Evolutionary conservation across 2,113 vertebrate genomes (phyloP), one percentile per base, ranked within the genome.

Genomic region (Ornithorhynchus anatinus): DNA sequence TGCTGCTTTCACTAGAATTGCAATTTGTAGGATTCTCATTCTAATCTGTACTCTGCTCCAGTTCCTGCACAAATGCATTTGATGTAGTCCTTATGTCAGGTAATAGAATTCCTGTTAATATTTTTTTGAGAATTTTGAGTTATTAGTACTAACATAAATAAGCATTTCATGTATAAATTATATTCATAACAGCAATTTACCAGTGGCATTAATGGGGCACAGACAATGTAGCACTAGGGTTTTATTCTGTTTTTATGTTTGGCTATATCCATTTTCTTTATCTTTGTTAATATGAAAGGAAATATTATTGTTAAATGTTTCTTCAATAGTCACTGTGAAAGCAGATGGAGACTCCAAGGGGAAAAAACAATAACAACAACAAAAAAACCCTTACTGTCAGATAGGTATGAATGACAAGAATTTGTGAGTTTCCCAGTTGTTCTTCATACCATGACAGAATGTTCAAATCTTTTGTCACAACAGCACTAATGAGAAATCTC

Each of bases 181-280:
- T 53, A n/a, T 38, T 0, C 2, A 32, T 22, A 16, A 38, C 1
- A 3, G 2, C 47, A 32, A 11, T 33, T 44, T 40, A 42, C 5
- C 43, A 50, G 39, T 11, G 10, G 5, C 1, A 23, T 11, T 77
- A 44, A 59, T 47, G 14, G 3, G 23, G 40, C 0, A 64, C 29
- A 40, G n/a, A 8, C 31, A 75, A 40, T 56, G 56, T 38, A 8
- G 13, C 17, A 52, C 39, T 63, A 6, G 1, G 45, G 1, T 6
- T 78, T 80, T 47, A 23, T 9, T 68, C 65, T 32, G 13, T 33
- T 43, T 65, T 69, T 63, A 67, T n/a, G n/a, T 64, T 59, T 4
- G 32, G 9, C 3, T 7, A 31, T 2, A 4, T 36, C 1, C 20
- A 39, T 36, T 32, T 3, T 57, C 76, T 14, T 29, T 67, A 1